Base-by-base conservation (phyloP, 1,140 invertebrate species). In the Drosophila seguyi region DNA sequence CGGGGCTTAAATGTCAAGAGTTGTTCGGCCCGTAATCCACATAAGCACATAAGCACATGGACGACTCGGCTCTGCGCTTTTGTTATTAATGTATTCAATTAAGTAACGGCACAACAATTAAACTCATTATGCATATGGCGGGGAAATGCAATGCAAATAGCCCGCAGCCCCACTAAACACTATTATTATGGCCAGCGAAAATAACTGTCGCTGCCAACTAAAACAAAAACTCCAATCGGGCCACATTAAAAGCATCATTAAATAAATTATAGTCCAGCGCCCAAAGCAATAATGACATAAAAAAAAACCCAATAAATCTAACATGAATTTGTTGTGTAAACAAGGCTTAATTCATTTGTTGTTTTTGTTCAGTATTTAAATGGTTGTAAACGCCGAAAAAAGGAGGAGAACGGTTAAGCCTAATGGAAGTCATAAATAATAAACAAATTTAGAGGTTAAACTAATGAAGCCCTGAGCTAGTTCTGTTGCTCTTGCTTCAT, bases 71-170 rank as follows among this genome's bases (percentile, higher is more conserved):
- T 63, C 53, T 31, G 53, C 27, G 57, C 57, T 72, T 67, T 75
- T 66, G 71, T 82, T 74, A 77, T 90, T 88, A 84, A 77, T 87
- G 81, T 67, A 90, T 90, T 90, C 81, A 88, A 87, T 87, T 90
- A 84, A 81, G 60, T 81, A 73, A 38, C 60, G 67, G 63, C 53
- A 57, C 53, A 77, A 81, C 85, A 87, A 84, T 88, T 88, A 84
- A 88, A 88, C 79, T 74, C 80, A 84, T 83, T 83, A 88, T 72
- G 77, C 77, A 45, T 55, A 75, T 58, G 68, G 16, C 45, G 34
- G 42, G 18, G 38, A 65, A 74, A 77, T 47, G 36, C 48, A 68
- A 68, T 42, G 48, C 44, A 69, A 87, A 79, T 71, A 42, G 62
- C 41, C 73, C 27, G 65, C 59, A 82, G 73, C 58, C 44, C 29